These are phyloP conservation scores for Chironomus striatipennis DNA, from an alignment of 1,140 invertebrate species.

Conservation along the genomic window DNA sequence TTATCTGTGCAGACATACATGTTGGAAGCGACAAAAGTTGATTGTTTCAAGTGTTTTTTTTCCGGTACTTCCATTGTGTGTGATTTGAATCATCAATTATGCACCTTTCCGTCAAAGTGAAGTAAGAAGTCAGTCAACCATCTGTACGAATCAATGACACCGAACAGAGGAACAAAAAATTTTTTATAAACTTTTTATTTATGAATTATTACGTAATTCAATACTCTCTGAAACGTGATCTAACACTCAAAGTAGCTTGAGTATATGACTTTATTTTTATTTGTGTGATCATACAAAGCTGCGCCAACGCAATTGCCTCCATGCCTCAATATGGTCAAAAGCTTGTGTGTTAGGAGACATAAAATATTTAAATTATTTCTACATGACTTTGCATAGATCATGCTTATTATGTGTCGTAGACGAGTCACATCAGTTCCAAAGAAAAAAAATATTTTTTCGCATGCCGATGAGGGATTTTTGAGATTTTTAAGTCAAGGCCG, in stretches of 20 bases:
- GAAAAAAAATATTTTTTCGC: not conserved
- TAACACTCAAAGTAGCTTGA: not conserved
- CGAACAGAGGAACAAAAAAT: not conserved
- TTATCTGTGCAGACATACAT: not conserved
- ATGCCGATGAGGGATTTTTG: not conserved
- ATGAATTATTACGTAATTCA: slow-evolving; percentile 9
- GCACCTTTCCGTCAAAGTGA: not conserved
- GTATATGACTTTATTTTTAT: not conserved
- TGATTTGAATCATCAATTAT: not conserved
- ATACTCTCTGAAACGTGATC: not conserved
- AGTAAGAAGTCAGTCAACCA: not conserved
- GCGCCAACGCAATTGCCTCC: not conserved
- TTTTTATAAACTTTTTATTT: not conserved
- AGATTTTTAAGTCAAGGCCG: not conserved
- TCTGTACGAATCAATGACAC: not conserved
- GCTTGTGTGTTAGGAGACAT: not conserved
- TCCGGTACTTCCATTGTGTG: not conserved
- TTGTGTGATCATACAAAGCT: not conserved
- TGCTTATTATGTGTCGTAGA: not conserved
- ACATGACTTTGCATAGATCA: not conserved
- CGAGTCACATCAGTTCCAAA: not conserved
- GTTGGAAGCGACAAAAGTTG: not conserved
- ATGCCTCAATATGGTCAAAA: not conserved
- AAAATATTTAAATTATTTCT: slow-evolving; percentile 9
- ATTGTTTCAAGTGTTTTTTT: not conserved